Evolutionary conservation across 2,797 vertebrate species (phyloP).

Genomic region (Huso huso): DNA sequence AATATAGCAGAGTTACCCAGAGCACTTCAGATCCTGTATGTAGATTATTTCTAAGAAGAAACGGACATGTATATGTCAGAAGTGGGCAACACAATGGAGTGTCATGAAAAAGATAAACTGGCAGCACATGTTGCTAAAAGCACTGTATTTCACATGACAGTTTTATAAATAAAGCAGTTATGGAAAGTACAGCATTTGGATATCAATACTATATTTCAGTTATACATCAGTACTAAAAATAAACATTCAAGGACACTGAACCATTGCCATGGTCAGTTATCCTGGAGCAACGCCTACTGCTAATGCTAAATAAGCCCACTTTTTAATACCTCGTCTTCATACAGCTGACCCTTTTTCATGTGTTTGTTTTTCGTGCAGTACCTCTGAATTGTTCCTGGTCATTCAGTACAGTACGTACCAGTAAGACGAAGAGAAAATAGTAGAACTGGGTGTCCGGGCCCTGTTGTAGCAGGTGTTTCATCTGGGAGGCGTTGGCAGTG

Average conservation of each 20-base stretch:
- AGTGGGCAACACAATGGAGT: conserved; percentile 5
- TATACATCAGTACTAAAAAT: no score
- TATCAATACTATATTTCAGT: no score
- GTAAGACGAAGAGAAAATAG: conserved; percentile 26
- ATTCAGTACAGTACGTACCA: conserved; percentile 16
- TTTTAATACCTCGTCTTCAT: neutral
- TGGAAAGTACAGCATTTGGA: no score
- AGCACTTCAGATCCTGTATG: neutral
- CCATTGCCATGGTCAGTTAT: no score
- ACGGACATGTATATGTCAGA: conserved; percentile 20
- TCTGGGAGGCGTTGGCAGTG: conserved; percentile 31
- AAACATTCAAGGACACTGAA: no score
- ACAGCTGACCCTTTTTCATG: neutral
- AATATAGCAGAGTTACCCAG: neutral
- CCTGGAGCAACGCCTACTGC: no score
- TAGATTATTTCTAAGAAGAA: neutral
- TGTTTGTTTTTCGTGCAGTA: neutral
- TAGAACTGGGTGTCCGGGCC: conserved; percentile 20
- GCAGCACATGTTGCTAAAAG: conserved; percentile 32
- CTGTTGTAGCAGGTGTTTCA: conserved; percentile 34
- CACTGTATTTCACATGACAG: conserved; percentile 32
- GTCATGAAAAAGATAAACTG: conserved; percentile 21
- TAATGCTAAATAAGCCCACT: neutral
- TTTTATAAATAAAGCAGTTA: no score
- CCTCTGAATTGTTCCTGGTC: neutral